Conservation (phyloP, 2,797 vertebrate species). For the Avahi laniger region DNA sequence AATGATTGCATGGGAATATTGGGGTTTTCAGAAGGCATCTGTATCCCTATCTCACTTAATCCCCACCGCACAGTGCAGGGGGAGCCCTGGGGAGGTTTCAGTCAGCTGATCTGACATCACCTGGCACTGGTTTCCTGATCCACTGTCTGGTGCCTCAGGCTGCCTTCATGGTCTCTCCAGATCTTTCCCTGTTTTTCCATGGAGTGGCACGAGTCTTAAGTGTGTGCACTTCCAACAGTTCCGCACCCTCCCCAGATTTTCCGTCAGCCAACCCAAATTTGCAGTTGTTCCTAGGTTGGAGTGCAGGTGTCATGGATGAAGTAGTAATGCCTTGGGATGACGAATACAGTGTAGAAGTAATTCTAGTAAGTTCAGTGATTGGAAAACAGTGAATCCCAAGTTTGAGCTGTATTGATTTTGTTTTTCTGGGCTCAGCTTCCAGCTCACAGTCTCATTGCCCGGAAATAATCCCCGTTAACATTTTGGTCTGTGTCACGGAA, state of each 20-base stretch:
- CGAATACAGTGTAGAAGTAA: not conserved
- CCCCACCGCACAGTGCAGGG: accelerated
- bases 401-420: not conserved
- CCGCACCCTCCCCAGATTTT: not conserved
- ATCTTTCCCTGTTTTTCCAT: accelerated
- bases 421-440: not conserved
- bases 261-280: not conserved
- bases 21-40: not conserved
- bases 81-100: not conserved
- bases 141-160: not conserved
- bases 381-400: not conserved
- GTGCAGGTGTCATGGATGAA: not conserved
- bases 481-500: not conserved
- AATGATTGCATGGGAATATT: accelerated
- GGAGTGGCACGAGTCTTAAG: not conserved
- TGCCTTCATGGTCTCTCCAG: not conserved
- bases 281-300: not conserved
- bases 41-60: not conserved
- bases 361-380: not conserved
- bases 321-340: not conserved
- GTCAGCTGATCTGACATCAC: not conserved
- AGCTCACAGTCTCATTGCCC: not conserved
- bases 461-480: not conserved
- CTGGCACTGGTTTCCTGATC: no score
- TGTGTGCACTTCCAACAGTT: not conserved